A percentile compares a stretch with the other conserved stretches of the same genome.
Conservation (phyloP, 2,888 invertebrate species). For the Kuschelorhynchus macadamiae region DNA sequence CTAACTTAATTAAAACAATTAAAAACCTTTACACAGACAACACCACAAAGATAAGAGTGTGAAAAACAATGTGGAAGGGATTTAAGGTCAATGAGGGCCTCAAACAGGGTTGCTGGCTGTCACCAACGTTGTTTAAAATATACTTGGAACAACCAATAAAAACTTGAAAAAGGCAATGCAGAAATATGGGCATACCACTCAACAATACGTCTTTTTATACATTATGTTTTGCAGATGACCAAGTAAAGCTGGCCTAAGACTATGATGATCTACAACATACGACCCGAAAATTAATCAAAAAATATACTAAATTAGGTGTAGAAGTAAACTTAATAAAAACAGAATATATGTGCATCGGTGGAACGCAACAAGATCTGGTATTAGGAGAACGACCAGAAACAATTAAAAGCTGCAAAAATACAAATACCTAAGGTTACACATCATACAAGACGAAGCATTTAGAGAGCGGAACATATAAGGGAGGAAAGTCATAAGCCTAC, state of each 20-base stretch:
- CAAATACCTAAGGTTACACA: too few species aligned
- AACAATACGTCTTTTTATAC: slow-evolving; percentile 37
- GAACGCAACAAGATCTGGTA: slow-evolving; percentile 19
- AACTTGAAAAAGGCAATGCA: background rate
- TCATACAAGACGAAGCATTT: too few species aligned
- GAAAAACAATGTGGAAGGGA: background rate
- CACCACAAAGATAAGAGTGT: background rate
- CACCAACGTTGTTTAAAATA: slow-evolving; percentile 6
- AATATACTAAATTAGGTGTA: slow-evolving; percentile 41
- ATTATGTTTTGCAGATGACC: slow-evolving; percentile 48
- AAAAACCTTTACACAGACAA: background rate
- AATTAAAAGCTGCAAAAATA: too few species aligned
- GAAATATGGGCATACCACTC: slow-evolving; percentile 8
- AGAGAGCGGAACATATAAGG: too few species aligned
- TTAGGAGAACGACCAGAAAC: too few species aligned
- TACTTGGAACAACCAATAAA: background rate
- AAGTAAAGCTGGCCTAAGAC: slow-evolving; percentile 46
- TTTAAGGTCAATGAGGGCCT: background rate
- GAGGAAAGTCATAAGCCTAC: too few species aligned
- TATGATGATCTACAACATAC: slow-evolving; percentile 46
- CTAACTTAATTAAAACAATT: background rate
- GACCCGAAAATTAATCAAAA: slow-evolving; percentile 48
- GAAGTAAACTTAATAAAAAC: slow-evolving; percentile 46
- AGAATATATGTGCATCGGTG: slow-evolving; percentile 33
- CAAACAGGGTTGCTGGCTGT: slow-evolving; percentile 1